Percentiles rank a stretch among this genome's conserved stretches.
phyloP scores from a whole-genome alignment of 2,888 invertebrate species.

The Mellilla xanthometata region DNA sequence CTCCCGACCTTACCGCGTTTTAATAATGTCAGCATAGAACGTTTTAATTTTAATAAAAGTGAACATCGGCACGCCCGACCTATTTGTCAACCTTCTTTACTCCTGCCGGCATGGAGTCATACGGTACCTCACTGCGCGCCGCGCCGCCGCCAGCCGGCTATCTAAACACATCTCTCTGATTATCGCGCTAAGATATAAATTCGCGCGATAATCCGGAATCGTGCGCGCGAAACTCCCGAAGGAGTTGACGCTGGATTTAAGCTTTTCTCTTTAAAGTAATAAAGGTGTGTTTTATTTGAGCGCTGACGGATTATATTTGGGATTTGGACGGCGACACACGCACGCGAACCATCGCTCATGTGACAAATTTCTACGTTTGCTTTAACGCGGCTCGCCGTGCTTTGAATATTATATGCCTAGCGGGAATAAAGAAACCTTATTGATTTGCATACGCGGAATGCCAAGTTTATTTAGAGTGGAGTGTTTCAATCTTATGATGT shows the following conservation, averaged over 20 bases:
- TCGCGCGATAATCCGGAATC: constrained; percentile 65
- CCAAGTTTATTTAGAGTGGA: no score
- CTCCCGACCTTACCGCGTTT: constrained; percentile 67
- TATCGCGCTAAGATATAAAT: constrained; percentile 72
- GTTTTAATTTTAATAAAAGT: constrained; percentile 82
- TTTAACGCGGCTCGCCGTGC: constrained; percentile 78
- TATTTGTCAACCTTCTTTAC: constrained; percentile 83
- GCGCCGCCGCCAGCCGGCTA: constrained; percentile 49
- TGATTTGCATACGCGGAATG: constrained; percentile 68
- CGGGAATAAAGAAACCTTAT: constrained; percentile 61
- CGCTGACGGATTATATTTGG: constrained; percentile 75
- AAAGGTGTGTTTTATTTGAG: constrained; percentile 81
- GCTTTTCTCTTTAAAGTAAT: constrained; percentile 79
- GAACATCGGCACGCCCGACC: constrained; percentile 79
- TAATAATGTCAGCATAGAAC: constrained; percentile 74
- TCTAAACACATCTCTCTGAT: constrained; percentile 71
- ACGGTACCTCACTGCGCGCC: constrained; percentile 70
- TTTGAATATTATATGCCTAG: constrained; percentile 76
- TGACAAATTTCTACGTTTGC: constrained; percentile 83
- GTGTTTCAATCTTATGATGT: no score
- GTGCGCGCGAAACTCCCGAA: constrained; percentile 65
- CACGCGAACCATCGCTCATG: constrained; percentile 82
- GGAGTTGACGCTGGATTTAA: constrained; percentile 68
- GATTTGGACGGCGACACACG: constrained; percentile 79
- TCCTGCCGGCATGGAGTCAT: constrained; percentile 79